Base-by-base conservation (phyloP, 1,140 invertebrate genomes). In the Sesamia nonagrioides region DNA sequence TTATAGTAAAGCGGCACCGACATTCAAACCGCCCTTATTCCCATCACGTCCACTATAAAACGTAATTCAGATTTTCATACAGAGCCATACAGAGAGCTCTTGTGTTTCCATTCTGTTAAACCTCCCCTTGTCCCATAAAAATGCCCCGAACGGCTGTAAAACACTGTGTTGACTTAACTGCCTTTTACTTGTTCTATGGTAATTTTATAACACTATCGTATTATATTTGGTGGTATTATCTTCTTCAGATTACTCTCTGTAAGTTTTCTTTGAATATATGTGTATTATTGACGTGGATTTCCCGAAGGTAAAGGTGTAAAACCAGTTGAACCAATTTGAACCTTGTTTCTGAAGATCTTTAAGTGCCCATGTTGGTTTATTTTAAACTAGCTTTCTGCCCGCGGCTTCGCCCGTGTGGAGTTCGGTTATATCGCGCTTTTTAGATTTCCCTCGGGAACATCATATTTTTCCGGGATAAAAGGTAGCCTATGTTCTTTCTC, bases 61-160 rank as follows among this genome's bases (percentile, higher is more conserved):
- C 87, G 90, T 93, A 91, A 89, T 86, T 89, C 84, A 85, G 91
- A 92, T 91, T 91, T 92, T 92, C 88, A 90, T 92, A 89, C 84
- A 85, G 83, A 85, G 45, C 74, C 61, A 63, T 77, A 48, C 74
- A 77, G 50, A 75, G 72, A 77, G 27, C 74, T 77, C 83, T 83
- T 86, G 79, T 88, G 82, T 88, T 85, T 85, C 83, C 82, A 87
- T 89, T 90, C 85, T 84, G 77, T 83, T 87, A 84, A 87, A 86
- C 79, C 80, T 84, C 85, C 86, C 86, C 68, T 80, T 79, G 79
- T 80, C 77, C 77, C 82, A 84, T 85, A 85, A 88, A 86, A 90
- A 88, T 84, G 83, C 82, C 84, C 82, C 77, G 77, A 85, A 86
- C 82, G 87, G 83, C 81, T 84, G 85, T 86, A 84, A 89, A 85